Conservation (phyloP, 2,113 vertebrate species). For the Mormoops blainvillei region DNA sequence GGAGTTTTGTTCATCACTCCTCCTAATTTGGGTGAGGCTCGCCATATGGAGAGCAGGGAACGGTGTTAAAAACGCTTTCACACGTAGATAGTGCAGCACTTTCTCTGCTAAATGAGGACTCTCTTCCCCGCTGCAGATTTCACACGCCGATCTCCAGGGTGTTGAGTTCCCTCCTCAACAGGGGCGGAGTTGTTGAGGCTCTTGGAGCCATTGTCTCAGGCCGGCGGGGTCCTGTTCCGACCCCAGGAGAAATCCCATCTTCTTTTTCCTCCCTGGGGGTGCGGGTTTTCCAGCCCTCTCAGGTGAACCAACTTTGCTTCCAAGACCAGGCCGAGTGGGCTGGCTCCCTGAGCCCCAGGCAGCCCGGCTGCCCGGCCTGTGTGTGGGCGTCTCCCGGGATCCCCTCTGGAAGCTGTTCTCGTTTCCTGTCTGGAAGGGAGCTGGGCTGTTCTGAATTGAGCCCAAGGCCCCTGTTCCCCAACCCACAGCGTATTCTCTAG, state of each 20-base stretch:
- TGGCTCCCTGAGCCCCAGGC: not conserved
- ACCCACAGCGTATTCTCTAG: constrained; percentile 61
- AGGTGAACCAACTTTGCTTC: constrained; percentile 19
- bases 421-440: constrained; percentile 67
- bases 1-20: constrained; percentile 60
- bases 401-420: constrained; percentile 61
- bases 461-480: constrained; percentile 68
- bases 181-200: constrained; percentile 62
- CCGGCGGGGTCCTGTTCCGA: constrained; percentile 65
- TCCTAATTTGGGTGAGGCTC: constrained; percentile 68
- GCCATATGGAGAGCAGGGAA: constrained; percentile 81
- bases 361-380: constrained; percentile 30
- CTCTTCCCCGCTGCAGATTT: constrained; percentile 76
- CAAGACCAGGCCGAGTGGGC: not conserved
- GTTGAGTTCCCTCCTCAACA: constrained; percentile 72
- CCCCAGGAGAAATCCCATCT: constrained; percentile 74
- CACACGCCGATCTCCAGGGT: constrained; percentile 78
- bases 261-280: constrained; percentile 58
- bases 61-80: constrained; percentile 77
- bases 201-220: constrained; percentile 56
- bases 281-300: constrained; percentile 45
- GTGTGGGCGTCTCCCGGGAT: constrained; percentile 50
- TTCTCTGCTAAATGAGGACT: constrained; percentile 78
- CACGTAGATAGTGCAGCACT: constrained; percentile 70
- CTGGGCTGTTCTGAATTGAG: constrained; percentile 63